Evolutionary conservation across 2,113 vertebrate species (phyloP).

Genomic region (Phainopepla nitens): DNA sequence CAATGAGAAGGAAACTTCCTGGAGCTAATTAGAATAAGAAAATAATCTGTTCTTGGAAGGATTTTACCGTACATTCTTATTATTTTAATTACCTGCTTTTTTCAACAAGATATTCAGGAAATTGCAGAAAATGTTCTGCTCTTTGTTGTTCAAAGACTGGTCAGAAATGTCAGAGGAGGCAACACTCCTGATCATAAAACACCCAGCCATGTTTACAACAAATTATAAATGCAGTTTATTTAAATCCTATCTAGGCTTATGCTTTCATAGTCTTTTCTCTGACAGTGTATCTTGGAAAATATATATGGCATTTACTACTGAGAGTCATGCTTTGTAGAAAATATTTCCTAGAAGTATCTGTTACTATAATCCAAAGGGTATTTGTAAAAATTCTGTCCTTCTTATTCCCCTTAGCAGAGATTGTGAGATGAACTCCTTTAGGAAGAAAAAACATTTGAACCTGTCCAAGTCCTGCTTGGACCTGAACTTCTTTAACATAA

Average conservation of each 20-base stretch:
- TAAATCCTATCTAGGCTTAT: not conserved
- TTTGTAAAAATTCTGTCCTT: not conserved
- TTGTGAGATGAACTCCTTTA: not conserved
- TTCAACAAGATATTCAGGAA: not conserved
- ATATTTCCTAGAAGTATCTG: not conserved
- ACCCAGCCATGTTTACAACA: not conserved
- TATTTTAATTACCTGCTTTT: not conserved
- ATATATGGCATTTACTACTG: not conserved
- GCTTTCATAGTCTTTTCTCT: not conserved
- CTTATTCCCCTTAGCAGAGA: not conserved
- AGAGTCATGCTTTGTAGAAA: not conserved
- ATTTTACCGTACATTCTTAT: not conserved
- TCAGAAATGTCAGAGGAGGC: not conserved
- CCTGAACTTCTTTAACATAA: not conserved
- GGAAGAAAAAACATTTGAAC: not conserved
- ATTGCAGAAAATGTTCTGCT: not conserved
- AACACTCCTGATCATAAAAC: not conserved
- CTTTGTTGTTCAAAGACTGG: not conserved
- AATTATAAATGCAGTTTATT: not conserved
- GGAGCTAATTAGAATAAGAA: not conserved
- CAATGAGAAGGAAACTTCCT: not conserved
- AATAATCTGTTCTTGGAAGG: not conserved
- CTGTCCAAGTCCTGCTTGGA: not conserved
- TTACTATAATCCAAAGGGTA: not conserved
- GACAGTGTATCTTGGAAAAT: not conserved